A percentile compares a stretch with the other conserved stretches of the same genome.
Conservation (phyloP, 2,888 invertebrate genomes). For the Xanthostigma xanthostigma region DNA sequence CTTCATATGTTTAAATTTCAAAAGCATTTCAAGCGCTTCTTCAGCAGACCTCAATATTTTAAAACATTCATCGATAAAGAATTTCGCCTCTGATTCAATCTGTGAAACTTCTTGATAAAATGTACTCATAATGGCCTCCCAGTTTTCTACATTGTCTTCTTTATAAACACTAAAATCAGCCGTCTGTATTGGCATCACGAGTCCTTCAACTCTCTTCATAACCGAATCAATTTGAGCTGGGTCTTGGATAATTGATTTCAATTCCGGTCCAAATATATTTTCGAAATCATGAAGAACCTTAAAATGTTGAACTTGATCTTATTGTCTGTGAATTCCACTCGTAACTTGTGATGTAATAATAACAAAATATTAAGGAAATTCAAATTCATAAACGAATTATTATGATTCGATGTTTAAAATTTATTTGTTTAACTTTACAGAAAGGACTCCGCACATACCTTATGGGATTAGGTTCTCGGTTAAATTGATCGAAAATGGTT, state of each 20-base stretch:
- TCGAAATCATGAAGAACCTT: slow-evolving; percentile 74
- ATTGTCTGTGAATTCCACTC: no score
- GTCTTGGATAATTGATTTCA: slow-evolving; percentile 76
- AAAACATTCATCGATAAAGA: slow-evolving; percentile 77
- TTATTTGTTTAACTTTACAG: no score
- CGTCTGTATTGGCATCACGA: slow-evolving; percentile 58
- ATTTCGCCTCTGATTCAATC: slow-evolving; percentile 68
- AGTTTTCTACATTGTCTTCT: slow-evolving; percentile 64
- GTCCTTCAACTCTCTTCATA: slow-evolving; percentile 59
- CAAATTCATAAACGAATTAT: no score
- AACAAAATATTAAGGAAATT: no score
- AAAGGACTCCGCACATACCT: no score
- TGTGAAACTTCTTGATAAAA: slow-evolving; percentile 60
- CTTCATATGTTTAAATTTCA: slow-evolving; percentile 66
- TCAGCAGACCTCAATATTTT: slow-evolving; percentile 66
- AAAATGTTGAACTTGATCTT: no score
- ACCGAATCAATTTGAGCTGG: slow-evolving; percentile 77
- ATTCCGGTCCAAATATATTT: slow-evolving; percentile 74
- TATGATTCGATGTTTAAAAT: no score
- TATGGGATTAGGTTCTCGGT: no score
- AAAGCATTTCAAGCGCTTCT: slow-evolving; percentile 61
- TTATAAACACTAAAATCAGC: slow-evolving; percentile 75
- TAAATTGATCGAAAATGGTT: no score
- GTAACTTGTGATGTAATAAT: no score
- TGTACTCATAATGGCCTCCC: slow-evolving; percentile 67